Percentiles rank a stretch among this genome's conserved stretches.
Conservation (phyloP, 2,113 vertebrate genomes). For the Poicephalus gulielmi region DNA sequence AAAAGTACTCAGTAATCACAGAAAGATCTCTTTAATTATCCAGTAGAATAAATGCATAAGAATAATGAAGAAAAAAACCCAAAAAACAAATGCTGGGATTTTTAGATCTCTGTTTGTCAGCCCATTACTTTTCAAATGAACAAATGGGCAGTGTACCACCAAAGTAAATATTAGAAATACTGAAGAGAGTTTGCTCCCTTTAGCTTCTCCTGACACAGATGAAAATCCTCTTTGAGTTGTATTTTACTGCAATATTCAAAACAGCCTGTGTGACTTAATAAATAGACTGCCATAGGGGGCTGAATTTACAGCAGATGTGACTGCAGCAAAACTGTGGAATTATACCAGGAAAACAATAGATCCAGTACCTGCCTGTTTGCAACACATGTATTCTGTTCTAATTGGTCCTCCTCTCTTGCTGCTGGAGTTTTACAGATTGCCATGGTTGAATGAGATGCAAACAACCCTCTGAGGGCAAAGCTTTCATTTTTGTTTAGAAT, state of each 20-base stretch:
- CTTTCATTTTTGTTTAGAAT: slow-evolving; percentile 28
- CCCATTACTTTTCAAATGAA: background rate
- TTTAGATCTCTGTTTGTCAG: background rate
- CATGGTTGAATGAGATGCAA: background rate
- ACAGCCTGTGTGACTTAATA: background rate
- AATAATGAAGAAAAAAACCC: background rate
- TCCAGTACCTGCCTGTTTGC: background rate
- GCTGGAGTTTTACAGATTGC: background rate
- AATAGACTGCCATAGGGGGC: background rate
- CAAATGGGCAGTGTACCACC: background rate
- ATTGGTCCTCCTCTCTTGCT: slow-evolving; percentile 3
- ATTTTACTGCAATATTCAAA: background rate
- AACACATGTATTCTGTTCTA: slow-evolving; percentile 6
- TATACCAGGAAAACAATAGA: background rate
- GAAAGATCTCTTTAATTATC: background rate
- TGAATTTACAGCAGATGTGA: background rate
- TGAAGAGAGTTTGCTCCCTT: background rate
- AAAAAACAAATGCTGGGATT: background rate
- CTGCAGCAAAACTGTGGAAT: background rate
- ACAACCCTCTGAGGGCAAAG: background rate
- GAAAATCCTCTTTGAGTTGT: background rate
- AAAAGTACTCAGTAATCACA: background rate
- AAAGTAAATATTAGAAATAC: background rate
- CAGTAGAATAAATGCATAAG: background rate
- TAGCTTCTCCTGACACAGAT: background rate